These are phyloP conservation scores for Papilio polyxenes DNA, from an alignment of 1,140 invertebrate species.

Conservation along the genomic window DNA sequence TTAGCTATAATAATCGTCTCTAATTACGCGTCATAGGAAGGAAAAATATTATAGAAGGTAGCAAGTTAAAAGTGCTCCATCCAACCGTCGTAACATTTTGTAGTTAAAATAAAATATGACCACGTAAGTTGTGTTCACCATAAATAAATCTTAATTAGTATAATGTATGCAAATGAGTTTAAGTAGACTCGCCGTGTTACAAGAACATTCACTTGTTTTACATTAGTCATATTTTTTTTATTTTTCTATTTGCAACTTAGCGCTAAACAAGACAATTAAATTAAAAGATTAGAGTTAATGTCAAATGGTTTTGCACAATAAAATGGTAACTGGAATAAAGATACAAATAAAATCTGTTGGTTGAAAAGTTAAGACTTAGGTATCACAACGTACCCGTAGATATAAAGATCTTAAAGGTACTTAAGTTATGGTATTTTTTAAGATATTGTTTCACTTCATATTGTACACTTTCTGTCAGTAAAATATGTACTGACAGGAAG, in stretches of 20 bases:
- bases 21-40: not conserved
- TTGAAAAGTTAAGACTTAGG: not conserved
- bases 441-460: not conserved
- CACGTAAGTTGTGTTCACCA: not conserved
- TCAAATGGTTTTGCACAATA: not conserved
- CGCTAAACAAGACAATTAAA: not conserved
- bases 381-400: not conserved
- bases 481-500: too few relatives aligned
- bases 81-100: not conserved
- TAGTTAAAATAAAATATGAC: not conserved
- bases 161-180: slow-evolving; percentile 17
- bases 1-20: too few relatives aligned
- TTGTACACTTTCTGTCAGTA: not conserved
- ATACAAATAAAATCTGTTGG: too few relatives aligned
- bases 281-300: not conserved
- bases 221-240: not conserved
- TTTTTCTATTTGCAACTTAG: not conserved
- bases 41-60: not conserved
- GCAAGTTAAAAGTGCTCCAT: not conserved
- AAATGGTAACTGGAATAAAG: too few relatives aligned
- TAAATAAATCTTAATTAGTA: slow-evolving; percentile 8
- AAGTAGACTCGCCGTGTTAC: slow-evolving; percentile 4
- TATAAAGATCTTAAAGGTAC: too few relatives aligned
- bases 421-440: too few relatives aligned
- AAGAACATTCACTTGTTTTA: slow-evolving; percentile 11